Evolutionary conservation across 2,888 invertebrate species (phyloP), one percentile per base, ranked within the genome.

Genomic region (Platycnemis pennipes): DNA sequence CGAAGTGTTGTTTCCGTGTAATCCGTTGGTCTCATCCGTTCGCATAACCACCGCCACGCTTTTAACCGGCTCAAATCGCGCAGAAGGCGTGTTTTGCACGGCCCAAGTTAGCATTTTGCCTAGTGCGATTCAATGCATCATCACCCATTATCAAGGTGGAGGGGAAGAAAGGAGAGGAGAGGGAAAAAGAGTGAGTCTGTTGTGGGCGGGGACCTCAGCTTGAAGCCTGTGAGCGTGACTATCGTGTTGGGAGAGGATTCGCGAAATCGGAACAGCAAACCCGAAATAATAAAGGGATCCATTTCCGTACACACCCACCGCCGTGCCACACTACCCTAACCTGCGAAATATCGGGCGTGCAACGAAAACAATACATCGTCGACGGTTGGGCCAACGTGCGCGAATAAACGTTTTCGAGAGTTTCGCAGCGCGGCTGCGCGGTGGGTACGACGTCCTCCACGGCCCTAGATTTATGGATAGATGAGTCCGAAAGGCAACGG

Each of bases 291-390:
- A 77, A 77, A 77, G 26, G 26, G 37, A 1, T 37, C 31, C 11
- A 13, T 11, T 11, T 1, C 5, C 77, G 31, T 37, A 13, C 77
- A 13, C 37, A 2, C 37, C 77, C 77, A 37, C 31, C 5, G 5
- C 5, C 63, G 22, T 63, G 5, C 63, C 19, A 26, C 16, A 5
- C 77, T 2, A 77, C 11, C 11, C 37, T 77, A 31, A 2, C 2
- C 7, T 37, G 77, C 31, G 5, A 49, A 56, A 89, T 42, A 89
- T 26, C 56, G 56, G 89, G 37, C 89, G 56, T 89, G 46, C 19
- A 56, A 56, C 56, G 89, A 89, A 56, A 89, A 89, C 89, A 89
- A 89, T 89, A 56, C n/a, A 37, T 37, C 53, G 89, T 37, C 88
- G 89, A 49, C 31, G 89, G 56, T 56, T 56, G 26, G 88, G 56